Percentiles rank a stretch among this genome's conserved stretches.
These are phyloP conservation scores for Dysdera silvatica DNA, from an alignment of 1,140 invertebrate genomes.

Conservation along the genomic window DNA sequence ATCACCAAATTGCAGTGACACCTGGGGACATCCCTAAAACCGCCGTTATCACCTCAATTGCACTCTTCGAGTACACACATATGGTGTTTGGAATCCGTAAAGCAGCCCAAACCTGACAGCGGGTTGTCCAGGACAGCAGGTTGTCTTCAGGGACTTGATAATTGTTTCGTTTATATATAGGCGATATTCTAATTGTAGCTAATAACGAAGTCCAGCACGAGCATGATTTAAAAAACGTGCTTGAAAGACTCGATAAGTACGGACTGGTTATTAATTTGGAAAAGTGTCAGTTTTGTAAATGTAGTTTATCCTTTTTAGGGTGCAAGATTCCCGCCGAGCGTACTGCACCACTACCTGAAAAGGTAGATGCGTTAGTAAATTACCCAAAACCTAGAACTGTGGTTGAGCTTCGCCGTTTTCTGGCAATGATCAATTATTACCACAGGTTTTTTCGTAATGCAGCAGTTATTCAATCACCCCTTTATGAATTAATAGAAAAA, in stretches of 20 bases:
- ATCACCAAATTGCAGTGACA: conserved; percentile 19
- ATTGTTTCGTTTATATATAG: neutral
- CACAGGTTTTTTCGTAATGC: conserved; percentile 1
- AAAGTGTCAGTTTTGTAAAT: conserved; percentile 27
- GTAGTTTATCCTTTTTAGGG: conserved; percentile 16
- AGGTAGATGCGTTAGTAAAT: conserved; percentile 5
- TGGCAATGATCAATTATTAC: conserved; percentile 45
- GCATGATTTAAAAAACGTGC: conserved; percentile 39
- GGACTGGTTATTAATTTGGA: conserved; percentile 38
- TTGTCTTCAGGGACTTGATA: neutral
- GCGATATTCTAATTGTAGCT: conserved; percentile 44
- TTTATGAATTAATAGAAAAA: neutral
- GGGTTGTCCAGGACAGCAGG: conserved; percentile 19
- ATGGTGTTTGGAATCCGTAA: conserved; percentile 28
- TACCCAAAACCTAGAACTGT: conserved; percentile 37
- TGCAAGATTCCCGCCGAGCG: conserved; percentile 3
- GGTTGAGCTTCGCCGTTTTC: conserved; percentile 37
- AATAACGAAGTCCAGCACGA: conserved; percentile 39
- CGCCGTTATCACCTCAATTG: conserved; percentile 20
- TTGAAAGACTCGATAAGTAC: conserved; percentile 37
- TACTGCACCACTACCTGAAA: conserved; percentile 5
- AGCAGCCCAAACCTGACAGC: conserved; percentile 21
- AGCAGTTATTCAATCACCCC: neutral
- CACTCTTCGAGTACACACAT: conserved; percentile 22
- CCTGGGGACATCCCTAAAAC: conserved; percentile 24